A percentile compares a stretch with the other conserved stretches of the same genome.
phyloP scores from a whole-genome alignment of 2,888 invertebrate species.

The Limnephilus marmoratus region DNA sequence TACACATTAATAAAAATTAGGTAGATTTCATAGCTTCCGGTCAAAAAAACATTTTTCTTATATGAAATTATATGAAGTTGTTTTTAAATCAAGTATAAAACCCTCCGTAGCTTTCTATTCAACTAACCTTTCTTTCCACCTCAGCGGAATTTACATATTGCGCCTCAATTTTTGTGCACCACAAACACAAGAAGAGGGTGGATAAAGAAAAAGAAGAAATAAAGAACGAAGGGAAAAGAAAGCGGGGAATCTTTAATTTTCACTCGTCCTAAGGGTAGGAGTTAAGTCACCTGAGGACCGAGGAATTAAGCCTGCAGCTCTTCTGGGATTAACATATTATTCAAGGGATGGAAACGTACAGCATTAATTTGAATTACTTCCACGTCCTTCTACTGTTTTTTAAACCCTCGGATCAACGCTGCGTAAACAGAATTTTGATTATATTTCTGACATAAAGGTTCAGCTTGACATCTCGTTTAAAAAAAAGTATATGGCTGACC shows the following conservation, averaged over 20 bases:
- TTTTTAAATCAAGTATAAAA: neutral
- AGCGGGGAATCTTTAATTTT: slow-evolving; percentile 64
- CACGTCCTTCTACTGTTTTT: slow-evolving; percentile 18
- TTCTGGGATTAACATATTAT: slow-evolving; percentile 46
- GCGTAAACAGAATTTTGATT: slow-evolving; percentile 10
- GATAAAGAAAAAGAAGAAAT: slow-evolving; percentile 45
- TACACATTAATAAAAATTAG: neutral
- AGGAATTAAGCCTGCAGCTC: slow-evolving; percentile 37
- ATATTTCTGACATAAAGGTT: neutral
- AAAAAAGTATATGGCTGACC: neutral
- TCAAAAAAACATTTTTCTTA: neutral
- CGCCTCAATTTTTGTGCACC: slow-evolving; percentile 55
- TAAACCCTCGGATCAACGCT: neutral
- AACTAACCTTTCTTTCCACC: slow-evolving; percentile 8
- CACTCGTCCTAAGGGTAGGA: slow-evolving; percentile 55
- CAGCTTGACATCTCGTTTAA: neutral
- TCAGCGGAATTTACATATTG: slow-evolving; percentile 59
- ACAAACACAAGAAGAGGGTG: slow-evolving; percentile 43
- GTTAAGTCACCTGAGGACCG: slow-evolving; percentile 29
- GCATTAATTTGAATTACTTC: slow-evolving; percentile 29
- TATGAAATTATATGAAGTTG: neutral
- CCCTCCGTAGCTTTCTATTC: neutral
- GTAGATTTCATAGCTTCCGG: no score
- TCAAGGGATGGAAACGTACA: slow-evolving; percentile 18
- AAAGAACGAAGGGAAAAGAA: slow-evolving; percentile 57